Conservation (phyloP, 2,113 vertebrate species). For the human region GRCh38 chr4:30528001-30528500, state of each 20-base stretch:
- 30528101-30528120: no score
- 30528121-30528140: not conserved
- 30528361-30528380: not conserved
- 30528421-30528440: not conserved
- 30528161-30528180: not conserved
- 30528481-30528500: not conserved
- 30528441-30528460: not conserved
- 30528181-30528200: not conserved
- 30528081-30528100: not conserved
- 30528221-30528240: not conserved
- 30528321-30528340: not conserved
- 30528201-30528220: not conserved
- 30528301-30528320: not conserved
- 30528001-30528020: not conserved
- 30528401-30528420: not conserved
- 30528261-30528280: not conserved
- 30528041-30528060: not conserved
- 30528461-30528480: not conserved
- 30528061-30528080: not conserved
- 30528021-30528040: not conserved
- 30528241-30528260: not conserved
- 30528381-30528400: not conserved
- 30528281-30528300: not conserved
- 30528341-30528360: not conserved
- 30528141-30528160: not conserved